A percentile compares a stretch with the other conserved stretches of the same genome.
These are phyloP conservation scores for Thunnus thynnus DNA, from an alignment of 2,113 vertebrate species.

Conservation along the genomic window DNA sequence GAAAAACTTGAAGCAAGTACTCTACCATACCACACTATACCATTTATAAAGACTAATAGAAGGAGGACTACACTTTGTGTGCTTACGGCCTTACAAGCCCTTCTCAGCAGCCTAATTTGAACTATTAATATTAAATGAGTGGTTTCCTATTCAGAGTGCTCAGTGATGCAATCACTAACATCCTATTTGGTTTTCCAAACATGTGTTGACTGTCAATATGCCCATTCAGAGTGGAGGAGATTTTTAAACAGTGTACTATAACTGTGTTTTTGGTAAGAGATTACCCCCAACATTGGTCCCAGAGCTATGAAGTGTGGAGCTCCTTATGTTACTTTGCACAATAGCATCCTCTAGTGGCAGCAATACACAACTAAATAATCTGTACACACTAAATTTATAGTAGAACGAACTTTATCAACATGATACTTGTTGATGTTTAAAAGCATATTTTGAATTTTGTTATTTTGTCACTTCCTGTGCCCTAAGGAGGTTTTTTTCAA, in stretches of 20 bases:
- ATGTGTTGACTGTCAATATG: slow-evolving; percentile 9
- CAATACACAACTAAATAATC: background rate
- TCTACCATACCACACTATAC: background rate
- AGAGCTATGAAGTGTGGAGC: background rate
- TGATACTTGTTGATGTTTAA: background rate
- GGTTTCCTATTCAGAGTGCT: slow-evolving; percentile 25
- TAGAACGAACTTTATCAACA: background rate
- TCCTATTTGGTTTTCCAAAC: slow-evolving; percentile 11
- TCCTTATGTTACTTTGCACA: slow-evolving; percentile 9
- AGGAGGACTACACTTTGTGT: background rate
- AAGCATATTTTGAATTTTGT: background rate
- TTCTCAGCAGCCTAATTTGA: slow-evolving; percentile 4
- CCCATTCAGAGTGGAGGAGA: background rate
- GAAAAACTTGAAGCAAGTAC: too few species aligned
- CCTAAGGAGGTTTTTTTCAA: too few species aligned
- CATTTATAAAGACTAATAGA: background rate
- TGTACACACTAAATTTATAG: background rate
- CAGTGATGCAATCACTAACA: slow-evolving; percentile 7
- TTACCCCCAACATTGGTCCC: background rate
- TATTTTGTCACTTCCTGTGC: too few species aligned
- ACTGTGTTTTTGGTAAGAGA: background rate
- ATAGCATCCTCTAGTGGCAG: slow-evolving; percentile 19
- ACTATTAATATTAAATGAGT: slow-evolving; percentile 47
- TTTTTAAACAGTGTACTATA: background rate
- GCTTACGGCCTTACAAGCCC: background rate